Base-by-base conservation (phyloP, 1,140 invertebrate genomes). In the Tribolium castaneum region DNA sequence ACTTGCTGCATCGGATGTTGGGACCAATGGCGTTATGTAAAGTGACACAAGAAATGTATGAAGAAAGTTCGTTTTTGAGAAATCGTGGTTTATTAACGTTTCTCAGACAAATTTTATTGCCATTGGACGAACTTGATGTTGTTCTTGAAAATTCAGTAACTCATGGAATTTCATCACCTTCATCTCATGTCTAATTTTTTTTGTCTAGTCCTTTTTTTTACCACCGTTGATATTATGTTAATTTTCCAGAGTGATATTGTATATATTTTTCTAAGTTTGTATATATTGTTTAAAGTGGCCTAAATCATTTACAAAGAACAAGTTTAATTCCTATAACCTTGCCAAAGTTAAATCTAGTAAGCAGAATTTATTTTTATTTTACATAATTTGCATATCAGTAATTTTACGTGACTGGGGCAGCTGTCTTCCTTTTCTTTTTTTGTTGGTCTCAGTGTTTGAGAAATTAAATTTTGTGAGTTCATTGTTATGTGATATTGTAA, bases 91-190 rank as follows among this genome's bases (percentile, higher is more conserved):
- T 98, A 35, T 90, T 97, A 34, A 95, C 93, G 78, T 98, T 98
- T 87, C 90, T 99, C 10, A 90, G 95, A 78, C 95, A 99, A 87
- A 96, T 99, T 83, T 90, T 99, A 22, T 93, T 95, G 78, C 96
- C 96, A 3, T 89, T 99, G 6, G 94, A 96, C 83, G 97, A 99
- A 82, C 97, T 98, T 84, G 93, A 97, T 83, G 96, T 99, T 81
- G 92, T 94, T 54, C 89, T 99, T 13, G 98, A 99, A 88, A 94
- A 97, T 82, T 98, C 97, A 59, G 91, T 99, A 22, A 98, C 97
- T 13, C 94, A 98, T 87, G 97, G 97, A 82, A 95, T 99, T 83
- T 91, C 93, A 76, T 90, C 89, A 49, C 84, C 84, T 13, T 85
- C 84, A 13, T 52, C 80, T 66, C 80, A 79, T 56, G 54, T 62